Base-by-base conservation (phyloP, 2,113 vertebrate species). In the Mesembrinibis cayennensis region DNA sequence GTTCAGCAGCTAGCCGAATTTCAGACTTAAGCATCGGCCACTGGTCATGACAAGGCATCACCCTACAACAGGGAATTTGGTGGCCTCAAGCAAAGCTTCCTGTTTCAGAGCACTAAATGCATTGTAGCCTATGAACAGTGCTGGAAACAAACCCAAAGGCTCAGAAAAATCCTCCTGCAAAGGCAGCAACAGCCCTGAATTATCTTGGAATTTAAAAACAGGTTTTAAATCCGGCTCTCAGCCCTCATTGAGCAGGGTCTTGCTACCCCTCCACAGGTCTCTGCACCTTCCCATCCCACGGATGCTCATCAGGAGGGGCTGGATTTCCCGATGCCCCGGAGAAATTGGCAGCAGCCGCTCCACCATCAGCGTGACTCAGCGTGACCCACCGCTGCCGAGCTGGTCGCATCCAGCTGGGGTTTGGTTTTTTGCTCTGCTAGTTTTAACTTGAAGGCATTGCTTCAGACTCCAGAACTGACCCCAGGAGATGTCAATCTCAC, bases 71-170 rank as follows among this genome's bases (percentile, higher is more conserved):
- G 62, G 49, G 63, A 44, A 55, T 87, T 13, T 3, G 29, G 47
- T 8, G 5, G 89, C 49, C 22, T 45, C 2, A 0, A 69, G 82
- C 59, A 56, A 74, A 85, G 40, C 65, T 65, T 36, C 63, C 79
- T 16, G 3, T 12, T 56, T 2, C n/a, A n/a, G 30, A 40, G 72
- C 74, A 14, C 58, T 36, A 18, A 70, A 13, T 3, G 29, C 40
- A 21, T 2, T 6, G 40, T 7, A 58, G 38, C 26, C 53, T 5
- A 11, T 0, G 1, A 38, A 13, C 4, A 7, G 83, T 0, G 0
- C 49, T 40, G 59, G 49, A 63, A 90, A 42, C 1, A 10, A 59
- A 45, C n/a, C 74, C 71, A 29, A 52, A 78, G 8, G 21, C 13
- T 23, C n/a, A 4, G 7, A 38, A 29, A 81, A 82, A n/a, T 4